phyloP scores from a whole-genome alignment of 2,113 vertebrate species.

The Callospermophilus lateralis region DNA sequence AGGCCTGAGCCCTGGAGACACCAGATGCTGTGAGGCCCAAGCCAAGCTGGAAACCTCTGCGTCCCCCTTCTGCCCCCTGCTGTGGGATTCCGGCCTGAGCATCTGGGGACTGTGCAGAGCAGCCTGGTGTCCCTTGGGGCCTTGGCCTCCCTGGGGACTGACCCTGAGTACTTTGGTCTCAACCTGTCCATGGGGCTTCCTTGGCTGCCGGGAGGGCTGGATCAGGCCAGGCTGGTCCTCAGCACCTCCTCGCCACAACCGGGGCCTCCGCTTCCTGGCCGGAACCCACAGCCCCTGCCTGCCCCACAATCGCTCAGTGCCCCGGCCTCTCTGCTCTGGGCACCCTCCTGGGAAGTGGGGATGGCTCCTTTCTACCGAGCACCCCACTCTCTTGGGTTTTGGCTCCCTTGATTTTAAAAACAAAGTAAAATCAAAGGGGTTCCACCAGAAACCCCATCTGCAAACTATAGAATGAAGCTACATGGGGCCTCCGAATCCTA shows the following conservation, averaged over 20 bases:
- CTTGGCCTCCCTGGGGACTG: not conserved
- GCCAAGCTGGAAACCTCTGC: not conserved
- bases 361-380: not conserved
- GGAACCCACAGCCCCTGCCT: not conserved
- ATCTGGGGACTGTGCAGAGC: not conserved
- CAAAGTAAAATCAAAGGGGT: not conserved
- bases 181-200: not conserved
- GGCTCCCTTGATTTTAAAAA: not conserved
- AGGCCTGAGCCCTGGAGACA: not conserved
- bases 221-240: not conserved
- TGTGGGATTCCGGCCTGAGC: not conserved
- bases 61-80: accelerated
- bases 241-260: not conserved
- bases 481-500: not conserved
- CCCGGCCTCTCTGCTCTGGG: not conserved
- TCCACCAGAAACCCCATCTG: not conserved
- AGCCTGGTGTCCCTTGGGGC: not conserved
- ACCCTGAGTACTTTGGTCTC: not conserved
- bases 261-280: not conserved
- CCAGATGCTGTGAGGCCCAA: not conserved
- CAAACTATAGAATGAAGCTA: not conserved
- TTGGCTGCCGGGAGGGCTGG: not conserved
- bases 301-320: not conserved
- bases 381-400: not conserved
- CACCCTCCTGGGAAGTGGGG: not conserved